Evolutionary conservation across 2,797 vertebrate genomes (phyloP).

Genomic region (Odontamblyopus rebecca): DNA sequence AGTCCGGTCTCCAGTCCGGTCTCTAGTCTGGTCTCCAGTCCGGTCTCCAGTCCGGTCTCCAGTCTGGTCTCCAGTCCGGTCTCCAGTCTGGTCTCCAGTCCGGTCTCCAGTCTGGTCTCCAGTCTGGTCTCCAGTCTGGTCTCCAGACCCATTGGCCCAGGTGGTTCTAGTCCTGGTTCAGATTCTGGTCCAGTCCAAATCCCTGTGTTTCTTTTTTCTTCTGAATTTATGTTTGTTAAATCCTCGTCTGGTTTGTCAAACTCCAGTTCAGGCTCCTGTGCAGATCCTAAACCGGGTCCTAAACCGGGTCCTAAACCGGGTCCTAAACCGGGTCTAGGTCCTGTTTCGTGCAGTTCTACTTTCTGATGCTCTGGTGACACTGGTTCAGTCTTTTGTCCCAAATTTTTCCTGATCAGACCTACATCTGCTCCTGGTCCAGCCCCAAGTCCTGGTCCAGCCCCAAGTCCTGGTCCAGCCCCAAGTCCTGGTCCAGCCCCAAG

Average conservation of each 20-base stretch:
- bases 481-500: constrained; percentile 8
- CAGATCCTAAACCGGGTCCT: constrained; percentile 31
- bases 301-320: too few species aligned
- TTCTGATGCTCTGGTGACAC: background rate
- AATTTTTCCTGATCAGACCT: background rate
- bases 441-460: background rate
- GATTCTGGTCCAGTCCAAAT: background rate
- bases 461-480: background rate
- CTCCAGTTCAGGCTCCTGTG: constrained; percentile 44
- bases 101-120: constrained; percentile 15
- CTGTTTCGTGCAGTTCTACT: background rate
- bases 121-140: constrained; percentile 25
- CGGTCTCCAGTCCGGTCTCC: background rate
- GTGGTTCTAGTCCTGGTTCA: background rate
- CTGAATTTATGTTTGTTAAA: constrained; percentile 9
- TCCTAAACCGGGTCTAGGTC: too few species aligned
- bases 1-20: too few species aligned
- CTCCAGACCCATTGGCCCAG: constrained; percentile 16
- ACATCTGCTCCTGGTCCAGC: background rate
- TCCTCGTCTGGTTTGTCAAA: constrained; percentile 30
- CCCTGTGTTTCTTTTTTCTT: constrained; percentile 9
- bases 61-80: background rate
- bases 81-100: constrained; percentile 54
- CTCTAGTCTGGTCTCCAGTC: background rate
- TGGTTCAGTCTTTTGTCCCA: background rate